Evolutionary conservation across 1,140 invertebrate species (phyloP), one percentile per base, ranked within the genome.

Genomic region (Tetraneura akinire): DNA sequence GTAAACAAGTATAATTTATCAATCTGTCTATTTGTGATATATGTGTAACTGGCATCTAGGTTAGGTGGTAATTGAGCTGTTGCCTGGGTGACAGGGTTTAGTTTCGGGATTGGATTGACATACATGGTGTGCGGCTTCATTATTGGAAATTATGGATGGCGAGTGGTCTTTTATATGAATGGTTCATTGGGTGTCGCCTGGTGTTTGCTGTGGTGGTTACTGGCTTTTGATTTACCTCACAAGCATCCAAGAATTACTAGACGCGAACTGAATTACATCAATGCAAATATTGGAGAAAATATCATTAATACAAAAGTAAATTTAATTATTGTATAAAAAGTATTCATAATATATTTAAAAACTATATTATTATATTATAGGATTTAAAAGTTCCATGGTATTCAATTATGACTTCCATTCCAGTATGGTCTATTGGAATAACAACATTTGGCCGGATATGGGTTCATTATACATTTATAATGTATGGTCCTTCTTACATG

Each of bases 361-460:
- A 49, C 18, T 10, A 0, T 49, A 18, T 49, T 49, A 4, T 29
- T 81, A 0, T 66, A 18, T 4, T 23, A 29, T 80, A 84, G 84
- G 82, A 84, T 78, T 83, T 87, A 83, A 83, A 84, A 51, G 90
- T 91, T 16, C 94, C 94, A 14, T 96, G 94, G 93, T 86, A 86
- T 62, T 85, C 88, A 8, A 94, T 97, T 64, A 86, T 96, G 14
- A 92, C 86, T 10, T 95, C 93, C 0, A 84, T 88, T 80, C 91
- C 94, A 13, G 91, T 93, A 6, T 95, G 93, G 93, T 91, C 94
- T 0, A 92, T 96, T 83, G 90, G 88, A 10, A 88, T 92, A 49
- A 92, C 91, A 0, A 92, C 91, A 0, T 92, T 91, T 82, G 91
- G 91, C 23, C 86, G 91, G 80, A 92, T 92, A 84, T 92, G 91